phyloP scores from a whole-genome alignment of 2,797 vertebrate genomes.

The Erethizon dorsatum region DNA sequence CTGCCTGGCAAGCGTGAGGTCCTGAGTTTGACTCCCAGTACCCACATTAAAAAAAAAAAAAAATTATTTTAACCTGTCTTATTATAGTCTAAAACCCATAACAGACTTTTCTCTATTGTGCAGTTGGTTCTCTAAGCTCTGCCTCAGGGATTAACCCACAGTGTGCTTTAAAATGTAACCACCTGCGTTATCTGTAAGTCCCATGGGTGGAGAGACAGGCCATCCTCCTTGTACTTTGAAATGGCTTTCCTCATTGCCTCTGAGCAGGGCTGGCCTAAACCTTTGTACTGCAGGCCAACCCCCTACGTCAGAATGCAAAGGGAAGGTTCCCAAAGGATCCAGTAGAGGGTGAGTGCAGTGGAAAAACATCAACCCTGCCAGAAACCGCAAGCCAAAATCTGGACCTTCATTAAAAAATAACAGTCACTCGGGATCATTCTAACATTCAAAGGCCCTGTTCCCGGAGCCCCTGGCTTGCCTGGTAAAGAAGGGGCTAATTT shows the following conservation, averaged over 20 bases:
- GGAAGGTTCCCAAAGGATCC: slow-evolving; percentile 45
- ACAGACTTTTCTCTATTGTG: not conserved
- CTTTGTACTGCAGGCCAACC: slow-evolving; percentile 21
- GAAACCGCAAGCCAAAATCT: slow-evolving; percentile 73
- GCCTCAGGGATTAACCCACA: not conserved
- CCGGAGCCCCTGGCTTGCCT: not conserved
- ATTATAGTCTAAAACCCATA: not conserved
- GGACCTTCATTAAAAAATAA: slow-evolving; percentile 71
- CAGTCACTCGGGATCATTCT: slow-evolving; percentile 37
- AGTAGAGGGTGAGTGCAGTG: not conserved
- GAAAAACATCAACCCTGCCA: slow-evolving; percentile 66
- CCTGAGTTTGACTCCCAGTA: too few species aligned
- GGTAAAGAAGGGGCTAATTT: not conserved
- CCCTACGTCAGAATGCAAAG: slow-evolving; percentile 9
- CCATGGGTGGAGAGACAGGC: not conserved
- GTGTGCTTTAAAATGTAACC: slow-evolving; percentile 63
- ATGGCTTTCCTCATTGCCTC: slow-evolving; percentile 58
- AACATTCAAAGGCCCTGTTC: not conserved
- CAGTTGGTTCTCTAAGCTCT: not conserved
- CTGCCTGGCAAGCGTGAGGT: too few species aligned
- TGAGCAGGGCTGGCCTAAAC: slow-evolving; percentile 54
- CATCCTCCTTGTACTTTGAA: slow-evolving; percentile 49
- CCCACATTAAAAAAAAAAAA: not conserved
- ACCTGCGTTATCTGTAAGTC: slow-evolving; percentile 41
- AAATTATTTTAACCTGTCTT: not conserved